Percentiles rank a stretch among this genome's conserved stretches.
phyloP scores from a whole-genome alignment of 2,797 vertebrate species.

The Micrastur ruficollis region DNA sequence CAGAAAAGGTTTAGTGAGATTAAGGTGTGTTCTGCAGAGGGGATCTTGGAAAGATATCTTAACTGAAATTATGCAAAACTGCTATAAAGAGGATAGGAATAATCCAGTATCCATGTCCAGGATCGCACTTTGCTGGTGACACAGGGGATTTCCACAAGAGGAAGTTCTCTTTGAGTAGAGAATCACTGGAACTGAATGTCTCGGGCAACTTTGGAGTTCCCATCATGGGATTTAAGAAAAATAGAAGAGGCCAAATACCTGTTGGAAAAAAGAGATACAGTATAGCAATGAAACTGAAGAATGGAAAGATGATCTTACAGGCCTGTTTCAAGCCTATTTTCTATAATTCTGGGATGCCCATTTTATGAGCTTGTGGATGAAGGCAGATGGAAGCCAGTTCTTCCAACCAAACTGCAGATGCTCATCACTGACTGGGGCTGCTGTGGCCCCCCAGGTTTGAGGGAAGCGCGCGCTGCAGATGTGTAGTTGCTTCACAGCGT shows the following conservation, averaged over 20 bases:
- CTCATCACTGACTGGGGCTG: neutral
- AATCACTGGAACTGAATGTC: neutral
- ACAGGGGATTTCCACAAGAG: neutral
- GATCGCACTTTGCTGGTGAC: neutral
- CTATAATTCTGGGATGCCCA: neutral
- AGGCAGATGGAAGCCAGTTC: neutral
- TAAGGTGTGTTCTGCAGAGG: neutral
- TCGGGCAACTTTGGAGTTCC: neutral
- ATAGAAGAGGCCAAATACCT: neutral
- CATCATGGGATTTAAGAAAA: neutral
- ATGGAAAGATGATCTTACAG: neutral
- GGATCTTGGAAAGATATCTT: neutral
- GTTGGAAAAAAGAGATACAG: fast-evolving
- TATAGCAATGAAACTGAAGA: neutral
- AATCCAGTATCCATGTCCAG: neutral
- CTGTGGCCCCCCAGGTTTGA: neutral
- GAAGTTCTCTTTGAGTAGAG: neutral
- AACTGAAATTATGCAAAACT: neutral
- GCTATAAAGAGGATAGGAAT: neutral
- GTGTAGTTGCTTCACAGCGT: neutral
- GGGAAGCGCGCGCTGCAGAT: fast-evolving
- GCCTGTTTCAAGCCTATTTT: neutral
- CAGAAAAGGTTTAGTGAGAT: neutral
- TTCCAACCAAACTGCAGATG: neutral
- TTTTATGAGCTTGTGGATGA: neutral